Percentiles rank a stretch among this genome's conserved stretches.
These are phyloP conservation scores for Xiphophorus couchianus DNA, from an alignment of 2,113 vertebrate species.

Conservation along the genomic window DNA sequence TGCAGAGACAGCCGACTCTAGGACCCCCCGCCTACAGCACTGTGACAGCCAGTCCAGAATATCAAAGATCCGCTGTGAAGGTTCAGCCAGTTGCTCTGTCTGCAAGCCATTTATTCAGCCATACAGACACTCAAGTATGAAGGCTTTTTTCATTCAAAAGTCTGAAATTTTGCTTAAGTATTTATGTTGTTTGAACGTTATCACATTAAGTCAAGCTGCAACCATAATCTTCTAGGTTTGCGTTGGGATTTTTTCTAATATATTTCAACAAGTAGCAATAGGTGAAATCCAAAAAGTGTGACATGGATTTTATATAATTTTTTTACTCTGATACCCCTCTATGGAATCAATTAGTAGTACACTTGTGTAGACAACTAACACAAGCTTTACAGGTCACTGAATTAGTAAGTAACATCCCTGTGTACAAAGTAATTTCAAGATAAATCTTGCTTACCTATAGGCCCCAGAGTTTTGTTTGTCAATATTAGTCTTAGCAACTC, in stretches of 20 bases:
- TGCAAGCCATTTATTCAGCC: slow-evolving; percentile 85
- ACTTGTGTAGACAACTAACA: too few relatives aligned
- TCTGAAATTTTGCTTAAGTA: neutral
- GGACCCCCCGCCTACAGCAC: slow-evolving; percentile 96
- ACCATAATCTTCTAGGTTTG: neutral
- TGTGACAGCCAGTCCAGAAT: slow-evolving; percentile 88
- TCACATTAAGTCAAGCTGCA: neutral
- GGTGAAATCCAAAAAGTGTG: neutral
- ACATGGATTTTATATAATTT: neutral
- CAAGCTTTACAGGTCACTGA: too few relatives aligned
- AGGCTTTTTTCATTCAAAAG: neutral
- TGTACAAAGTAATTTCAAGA: too few relatives aligned
- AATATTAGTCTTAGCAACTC: too few relatives aligned
- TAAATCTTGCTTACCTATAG: too few relatives aligned
- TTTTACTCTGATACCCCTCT: neutral
- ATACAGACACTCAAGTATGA: slow-evolving; percentile 84
- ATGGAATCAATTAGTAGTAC: too few relatives aligned
- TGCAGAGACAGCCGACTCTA: slow-evolving; percentile 88
- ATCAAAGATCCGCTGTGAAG: slow-evolving; percentile 81
- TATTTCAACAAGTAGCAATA: neutral
- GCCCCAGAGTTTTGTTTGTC: too few relatives aligned
- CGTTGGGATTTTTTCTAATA: neutral
- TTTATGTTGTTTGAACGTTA: neutral
- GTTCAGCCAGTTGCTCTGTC: slow-evolving; percentile 83
- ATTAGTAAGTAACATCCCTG: too few relatives aligned